Evolutionary conservation across 2,888 invertebrate species (phyloP).

Genomic region (Drosophila melanosoma): DNA sequence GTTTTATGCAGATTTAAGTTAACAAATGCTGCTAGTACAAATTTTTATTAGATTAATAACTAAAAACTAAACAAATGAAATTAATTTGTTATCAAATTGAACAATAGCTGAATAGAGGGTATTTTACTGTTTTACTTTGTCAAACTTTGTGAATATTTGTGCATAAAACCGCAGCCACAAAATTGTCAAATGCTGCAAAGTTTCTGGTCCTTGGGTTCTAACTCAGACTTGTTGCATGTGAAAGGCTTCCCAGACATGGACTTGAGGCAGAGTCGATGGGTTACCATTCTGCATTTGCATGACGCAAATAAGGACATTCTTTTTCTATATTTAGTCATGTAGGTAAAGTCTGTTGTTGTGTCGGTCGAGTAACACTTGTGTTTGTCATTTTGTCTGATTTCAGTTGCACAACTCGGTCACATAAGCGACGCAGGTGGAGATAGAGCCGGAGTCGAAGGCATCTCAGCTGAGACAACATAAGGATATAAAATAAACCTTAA

Average conservation of each 20-base stretch:
- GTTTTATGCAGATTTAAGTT: background rate
- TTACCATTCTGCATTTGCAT: slow-evolving; percentile 14
- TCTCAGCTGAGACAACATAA: slow-evolving; percentile 35
- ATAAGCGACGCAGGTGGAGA: slow-evolving; percentile 57
- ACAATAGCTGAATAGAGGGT: background rate
- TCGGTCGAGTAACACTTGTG: slow-evolving; percentile 22
- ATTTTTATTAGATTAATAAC: background rate
- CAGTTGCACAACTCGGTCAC: slow-evolving; percentile 66
- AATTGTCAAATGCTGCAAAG: slow-evolving; percentile 4
- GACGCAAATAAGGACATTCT: slow-evolving; percentile 39
- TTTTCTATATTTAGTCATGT: background rate
- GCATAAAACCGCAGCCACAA: slow-evolving; percentile 13
- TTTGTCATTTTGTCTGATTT: slow-evolving; percentile 52
- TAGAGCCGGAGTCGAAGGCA: slow-evolving; percentile 25
- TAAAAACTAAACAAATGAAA: background rate
- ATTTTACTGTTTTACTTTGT: background rate
- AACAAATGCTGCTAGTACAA: background rate
- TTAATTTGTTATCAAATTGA: background rate
- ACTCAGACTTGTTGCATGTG: slow-evolving; percentile 59
- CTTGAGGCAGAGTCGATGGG: slow-evolving; percentile 22
- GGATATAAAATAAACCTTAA: slow-evolving; percentile 32
- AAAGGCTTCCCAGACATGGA: slow-evolving; percentile 12
- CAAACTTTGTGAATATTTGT: background rate
- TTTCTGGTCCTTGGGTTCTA: background rate
- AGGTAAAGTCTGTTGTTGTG: background rate